A percentile compares a stretch with the other conserved stretches of the same genome.
Conservation (phyloP, 2,888 invertebrate genomes). For the Drosophila siamana region DNA sequence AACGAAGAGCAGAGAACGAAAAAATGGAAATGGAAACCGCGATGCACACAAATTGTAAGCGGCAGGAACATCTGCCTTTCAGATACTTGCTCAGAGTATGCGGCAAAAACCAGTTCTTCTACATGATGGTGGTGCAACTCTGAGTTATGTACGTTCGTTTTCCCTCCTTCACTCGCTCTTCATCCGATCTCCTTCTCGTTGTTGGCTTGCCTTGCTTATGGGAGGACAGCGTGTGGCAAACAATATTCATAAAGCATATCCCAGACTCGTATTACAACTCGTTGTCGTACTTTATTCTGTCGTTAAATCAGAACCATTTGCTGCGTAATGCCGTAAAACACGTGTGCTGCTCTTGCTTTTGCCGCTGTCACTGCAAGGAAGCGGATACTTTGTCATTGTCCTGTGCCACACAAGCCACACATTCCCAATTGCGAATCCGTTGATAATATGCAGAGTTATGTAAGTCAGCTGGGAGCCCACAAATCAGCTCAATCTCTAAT, state of each 20-base stretch:
- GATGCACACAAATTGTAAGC: slow-evolving; percentile 24
- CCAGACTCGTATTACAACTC: slow-evolving; percentile 11
- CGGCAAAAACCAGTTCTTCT: slow-evolving; percentile 46
- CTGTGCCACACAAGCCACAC: slow-evolving; percentile 11
- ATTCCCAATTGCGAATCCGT: slow-evolving; percentile 2
- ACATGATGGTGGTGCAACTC: slow-evolving; percentile 15
- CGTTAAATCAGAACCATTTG: slow-evolving; percentile 34
- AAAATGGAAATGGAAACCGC: slow-evolving; percentile 18
- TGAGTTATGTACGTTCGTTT: slow-evolving; percentile 15
- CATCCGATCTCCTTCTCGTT: background rate
- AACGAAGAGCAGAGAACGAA: slow-evolving; percentile 12
- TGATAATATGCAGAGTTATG: slow-evolving; percentile 2
- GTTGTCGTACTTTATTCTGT: slow-evolving; percentile 22
- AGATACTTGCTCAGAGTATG: slow-evolving; percentile 23
- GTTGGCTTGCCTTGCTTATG: slow-evolving; percentile 5
- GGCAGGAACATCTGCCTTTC: slow-evolving; percentile 46
- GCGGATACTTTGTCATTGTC: slow-evolving; percentile 25
- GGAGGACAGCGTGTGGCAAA: slow-evolving; percentile 33
- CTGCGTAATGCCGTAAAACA: slow-evolving; percentile 18
- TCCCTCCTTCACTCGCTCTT: background rate
- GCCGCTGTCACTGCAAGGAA: background rate
- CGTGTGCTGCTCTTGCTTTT: slow-evolving; percentile 12
- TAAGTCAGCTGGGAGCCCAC: slow-evolving; percentile 1
- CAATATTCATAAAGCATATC: slow-evolving; percentile 42
- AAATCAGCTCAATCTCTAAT: background rate